Base-by-base conservation (phyloP, 2,113 vertebrate genomes). In the Amazona vittata region DNA sequence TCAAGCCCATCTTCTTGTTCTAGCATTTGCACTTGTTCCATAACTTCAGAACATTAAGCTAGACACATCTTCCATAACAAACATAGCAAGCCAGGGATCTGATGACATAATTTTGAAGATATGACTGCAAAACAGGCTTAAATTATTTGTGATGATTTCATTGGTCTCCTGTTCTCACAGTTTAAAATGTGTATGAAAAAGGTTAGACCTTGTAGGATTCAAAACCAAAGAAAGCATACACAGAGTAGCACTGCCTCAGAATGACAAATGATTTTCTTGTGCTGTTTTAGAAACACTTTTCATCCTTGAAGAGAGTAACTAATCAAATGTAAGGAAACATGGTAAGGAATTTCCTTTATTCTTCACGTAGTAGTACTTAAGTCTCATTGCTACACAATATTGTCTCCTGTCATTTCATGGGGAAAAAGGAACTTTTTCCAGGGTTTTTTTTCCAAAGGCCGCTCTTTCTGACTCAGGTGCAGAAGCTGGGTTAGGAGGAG, bases 1-100 rank as follows among this genome's bases (percentile, higher is more conserved):
- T 92, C 89, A 89, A 92, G 69, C 16, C 52, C 74, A 63, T 79
- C 63, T 73, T 94, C 70, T 92, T 3, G 0, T 76, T 89, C 65
- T 64, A 94, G 77, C 28, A 43, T 83, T 96, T 85, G 62, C 67
- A 86, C 62, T 96, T 69, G 74, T 94, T 94, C 89, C 83, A 19
- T 84, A 53, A 73, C 39, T 86, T 83, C 10, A 64, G 77, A 14
- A 86, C 47, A 73, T 22, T 21, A 74, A 62, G 28, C 47, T 57
- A 85, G 69, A 33, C 53, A 76, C n/a, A 76, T 22, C 41, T 89
- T 93, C 90, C 83, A 65, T 12, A 89, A 92, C 60, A 93, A 85
- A 78, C 46, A 79, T 2, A 92, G 77, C 31, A 78, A 64, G 41
- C 7, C 62, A 71, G 50, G 11, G 77, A 86, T 53, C 47, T 53